Evolutionary conservation across 1,140 invertebrate species (phyloP).

Genomic region (Trichogramma pretiosum): DNA sequence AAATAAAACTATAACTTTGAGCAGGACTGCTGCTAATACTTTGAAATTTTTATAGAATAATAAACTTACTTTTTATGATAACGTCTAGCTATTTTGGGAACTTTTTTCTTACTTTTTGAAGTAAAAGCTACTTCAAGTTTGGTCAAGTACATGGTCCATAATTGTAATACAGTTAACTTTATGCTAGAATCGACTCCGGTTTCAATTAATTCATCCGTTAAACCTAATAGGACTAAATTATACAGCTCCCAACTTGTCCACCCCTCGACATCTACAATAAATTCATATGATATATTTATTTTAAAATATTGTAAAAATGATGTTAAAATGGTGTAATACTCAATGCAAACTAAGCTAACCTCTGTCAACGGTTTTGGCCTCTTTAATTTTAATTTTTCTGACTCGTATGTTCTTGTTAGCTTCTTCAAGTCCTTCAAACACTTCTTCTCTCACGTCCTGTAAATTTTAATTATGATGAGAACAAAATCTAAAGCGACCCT

Average conservation of each 20-base stretch:
- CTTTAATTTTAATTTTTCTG: slow-evolving; percentile 25
- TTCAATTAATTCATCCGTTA: slow-evolving; percentile 52
- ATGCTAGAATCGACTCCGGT: slow-evolving; percentile 49
- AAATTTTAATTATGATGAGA: slow-evolving; percentile 4
- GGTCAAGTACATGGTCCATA: slow-evolving; percentile 57
- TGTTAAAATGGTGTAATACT: slow-evolving; percentile 7
- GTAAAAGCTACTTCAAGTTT: slow-evolving; percentile 54
- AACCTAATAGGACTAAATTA: slow-evolving; percentile 54
- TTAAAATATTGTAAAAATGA: neutral
- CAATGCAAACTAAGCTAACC: slow-evolving; percentile 15
- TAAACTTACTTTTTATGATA: slow-evolving; percentile 41
- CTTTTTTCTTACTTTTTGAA: slow-evolving; percentile 33
- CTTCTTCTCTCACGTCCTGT: slow-evolving; percentile 42
- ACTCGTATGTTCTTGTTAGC: no score
- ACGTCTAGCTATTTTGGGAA: slow-evolving; percentile 48
- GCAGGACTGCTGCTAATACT: neutral
- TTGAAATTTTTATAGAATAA: neutral
- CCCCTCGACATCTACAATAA: slow-evolving; percentile 30
- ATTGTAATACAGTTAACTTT: slow-evolving; percentile 50
- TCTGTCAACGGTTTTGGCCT: slow-evolving; percentile 7
- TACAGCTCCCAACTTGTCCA: slow-evolving; percentile 59
- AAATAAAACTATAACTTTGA: slow-evolving; percentile 13
- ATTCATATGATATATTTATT: slow-evolving; percentile 9
- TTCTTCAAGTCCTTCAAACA: no score
- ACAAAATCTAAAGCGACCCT: slow-evolving; percentile 1